Conservation (phyloP, 2,888 invertebrate genomes). For the Macaria notata region DNA sequence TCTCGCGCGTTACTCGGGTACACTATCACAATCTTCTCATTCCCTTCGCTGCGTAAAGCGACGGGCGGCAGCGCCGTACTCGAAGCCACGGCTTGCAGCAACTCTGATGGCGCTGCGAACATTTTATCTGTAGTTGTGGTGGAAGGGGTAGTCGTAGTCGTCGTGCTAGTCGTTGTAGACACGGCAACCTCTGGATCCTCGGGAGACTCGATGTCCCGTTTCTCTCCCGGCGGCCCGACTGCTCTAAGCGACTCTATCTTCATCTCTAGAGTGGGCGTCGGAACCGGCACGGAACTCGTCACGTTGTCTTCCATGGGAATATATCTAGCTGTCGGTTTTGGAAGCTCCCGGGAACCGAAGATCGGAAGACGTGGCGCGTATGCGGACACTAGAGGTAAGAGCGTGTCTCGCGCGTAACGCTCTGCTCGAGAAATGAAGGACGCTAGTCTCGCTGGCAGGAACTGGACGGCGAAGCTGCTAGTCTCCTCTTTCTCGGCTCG, state of each 20-base stretch:
- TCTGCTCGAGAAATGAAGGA: constrained; percentile 92
- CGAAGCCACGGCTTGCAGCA: constrained; percentile 63
- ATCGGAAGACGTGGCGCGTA: constrained; percentile 89
- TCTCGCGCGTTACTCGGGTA: constrained; percentile 78
- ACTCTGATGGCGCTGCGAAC: constrained; percentile 62
- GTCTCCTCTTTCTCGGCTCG: constrained; percentile 62
- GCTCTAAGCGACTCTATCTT: constrained; percentile 71
- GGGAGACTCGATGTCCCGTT: constrained; percentile 64
- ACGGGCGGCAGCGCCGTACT: constrained; percentile 74
- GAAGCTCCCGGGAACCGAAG: constrained; percentile 73
- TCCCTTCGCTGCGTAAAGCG: constrained; percentile 63
- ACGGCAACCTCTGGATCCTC: constrained; percentile 65
- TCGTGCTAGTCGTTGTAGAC: constrained; percentile 42
- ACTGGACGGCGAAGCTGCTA: constrained; percentile 86
- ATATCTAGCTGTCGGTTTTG: constrained; percentile 82
- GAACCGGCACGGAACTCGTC: constrained; percentile 63
- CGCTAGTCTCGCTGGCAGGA: constrained; percentile 89
- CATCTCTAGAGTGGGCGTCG: constrained; percentile 77
- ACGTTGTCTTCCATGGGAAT: constrained; percentile 82
- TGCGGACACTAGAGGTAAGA: constrained; percentile 89
- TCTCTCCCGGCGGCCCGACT: constrained; percentile 71
- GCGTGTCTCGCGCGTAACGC: constrained; percentile 89
- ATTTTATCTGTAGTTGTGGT: constrained; percentile 55
- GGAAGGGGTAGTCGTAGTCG: constrained; percentile 36
- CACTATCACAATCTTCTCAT: constrained; percentile 74